Conservation (phyloP, 2,888 invertebrate species). For the Sesia bembeciformis region DNA sequence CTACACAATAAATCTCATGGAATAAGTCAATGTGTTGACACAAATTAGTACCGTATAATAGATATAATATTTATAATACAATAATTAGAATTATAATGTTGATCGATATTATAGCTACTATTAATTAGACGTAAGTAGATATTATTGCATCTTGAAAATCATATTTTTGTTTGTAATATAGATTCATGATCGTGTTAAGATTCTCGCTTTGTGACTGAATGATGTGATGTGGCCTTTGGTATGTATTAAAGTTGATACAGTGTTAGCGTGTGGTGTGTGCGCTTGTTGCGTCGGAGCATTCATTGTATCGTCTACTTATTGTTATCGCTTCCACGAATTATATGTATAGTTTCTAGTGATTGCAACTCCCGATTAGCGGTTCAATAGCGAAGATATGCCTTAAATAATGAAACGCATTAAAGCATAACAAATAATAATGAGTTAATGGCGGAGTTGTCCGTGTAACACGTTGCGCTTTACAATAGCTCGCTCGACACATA, state of each 20-base stretch:
- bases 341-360: conserved; percentile 30
- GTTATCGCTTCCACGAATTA: conserved; percentile 58
- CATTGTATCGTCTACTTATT: conserved; percentile 43
- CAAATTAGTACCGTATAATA: conserved; percentile 48
- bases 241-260: conserved; percentile 48
- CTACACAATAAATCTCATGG: conserved; percentile 35
- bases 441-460: neutral
- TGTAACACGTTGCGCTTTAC: neutral
- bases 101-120: conserved; percentile 39
- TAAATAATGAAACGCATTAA: conserved; percentile 17
- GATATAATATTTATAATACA: conserved; percentile 37
- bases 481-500: neutral
- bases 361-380: conserved; percentile 43
- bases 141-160: conserved; percentile 11
- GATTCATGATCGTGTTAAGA: conserved; percentile 40
- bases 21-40: conserved; percentile 34
- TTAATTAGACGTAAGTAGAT: conserved; percentile 9
- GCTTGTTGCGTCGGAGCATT: conserved; percentile 62
- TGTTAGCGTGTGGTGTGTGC: conserved; percentile 50
- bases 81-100: conserved; percentile 46
- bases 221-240: conserved; percentile 74
- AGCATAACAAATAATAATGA: neutral
- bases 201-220: conserved; percentile 72
- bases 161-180: conserved; percentile 40
- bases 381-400: conserved; percentile 52